These are phyloP conservation scores for Willowsia nigromaculata DNA, from an alignment of 2,888 invertebrate species.

Conservation along the genomic window DNA sequence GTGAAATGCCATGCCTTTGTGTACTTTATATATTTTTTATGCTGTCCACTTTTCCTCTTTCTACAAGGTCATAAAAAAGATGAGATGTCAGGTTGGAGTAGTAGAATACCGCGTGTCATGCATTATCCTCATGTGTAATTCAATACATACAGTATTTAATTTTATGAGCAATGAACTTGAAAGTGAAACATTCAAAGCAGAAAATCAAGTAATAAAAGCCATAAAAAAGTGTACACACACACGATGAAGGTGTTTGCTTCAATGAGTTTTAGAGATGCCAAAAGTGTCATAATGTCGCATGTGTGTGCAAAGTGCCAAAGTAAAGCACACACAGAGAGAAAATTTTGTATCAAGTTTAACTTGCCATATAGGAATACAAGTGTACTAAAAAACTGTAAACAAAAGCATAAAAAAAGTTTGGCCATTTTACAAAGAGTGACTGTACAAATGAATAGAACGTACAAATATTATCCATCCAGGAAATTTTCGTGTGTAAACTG, in stretches of 20 bases:
- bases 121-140: neutral
- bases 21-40: slow-evolving; percentile 25
- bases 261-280: neutral
- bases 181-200: neutral
- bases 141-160: neutral
- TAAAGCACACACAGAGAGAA: neutral
- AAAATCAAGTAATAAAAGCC: neutral
- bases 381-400: neutral
- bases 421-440: neutral
- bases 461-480: neutral
- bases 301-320: neutral
- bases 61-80: neutral
- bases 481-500: neutral
- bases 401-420: neutral
- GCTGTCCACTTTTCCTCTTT: neutral
- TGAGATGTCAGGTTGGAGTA: neutral
- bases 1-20: slow-evolving; percentile 39
- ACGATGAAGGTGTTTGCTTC: neutral
- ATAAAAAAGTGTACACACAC: neutral
- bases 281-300: neutral
- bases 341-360: neutral
- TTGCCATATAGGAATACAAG: neutral
- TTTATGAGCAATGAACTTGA: neutral
- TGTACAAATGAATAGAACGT: neutral
- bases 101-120: no score